phyloP scores from a whole-genome alignment of 2,888 invertebrate genomes.

The Willowsia nigromaculata region DNA sequence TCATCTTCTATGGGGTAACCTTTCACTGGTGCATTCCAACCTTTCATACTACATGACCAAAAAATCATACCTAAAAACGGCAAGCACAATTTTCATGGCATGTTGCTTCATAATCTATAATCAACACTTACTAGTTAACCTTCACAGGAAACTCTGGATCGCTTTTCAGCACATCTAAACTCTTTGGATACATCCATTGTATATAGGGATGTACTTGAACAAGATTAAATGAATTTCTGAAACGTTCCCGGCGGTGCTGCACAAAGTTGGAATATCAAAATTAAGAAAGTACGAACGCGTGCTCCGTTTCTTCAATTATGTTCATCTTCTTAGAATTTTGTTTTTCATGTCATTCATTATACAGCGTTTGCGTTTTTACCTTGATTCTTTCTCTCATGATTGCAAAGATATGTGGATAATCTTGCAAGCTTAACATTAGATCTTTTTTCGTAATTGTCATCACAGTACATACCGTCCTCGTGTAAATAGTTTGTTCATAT shows the following conservation, averaged over 20 bases:
- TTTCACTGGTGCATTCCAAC: constrained; percentile 54
- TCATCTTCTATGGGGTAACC: constrained; percentile 72
- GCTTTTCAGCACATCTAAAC: constrained; percentile 10
- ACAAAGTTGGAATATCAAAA: neutral
- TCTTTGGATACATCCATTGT: constrained; percentile 49
- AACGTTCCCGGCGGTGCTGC: constrained; percentile 60
- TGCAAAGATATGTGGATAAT: constrained; percentile 67
- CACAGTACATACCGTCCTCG: constrained; percentile 73
- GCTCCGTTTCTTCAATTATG: no score
- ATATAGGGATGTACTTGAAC: constrained; percentile 62
- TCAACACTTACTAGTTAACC: constrained; percentile 40
- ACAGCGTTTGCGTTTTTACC: neutral
- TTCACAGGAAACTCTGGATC: constrained; percentile 62
- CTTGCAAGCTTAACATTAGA: constrained; percentile 67
- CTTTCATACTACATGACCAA: constrained; percentile 40
- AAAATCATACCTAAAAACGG: no score
- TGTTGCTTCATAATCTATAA: neutral
- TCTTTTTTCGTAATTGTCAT: constrained; percentile 73
- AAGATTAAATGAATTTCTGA: constrained; percentile 69
- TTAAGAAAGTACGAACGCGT: neutral
- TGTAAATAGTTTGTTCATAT: constrained; percentile 74
- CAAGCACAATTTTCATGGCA: no score
- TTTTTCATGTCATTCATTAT: neutral
- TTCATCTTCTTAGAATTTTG: no score
- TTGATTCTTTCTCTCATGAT: constrained; percentile 68